Conservation (phyloP, 2,797 vertebrate species). For the Malacoraja senta region DNA sequence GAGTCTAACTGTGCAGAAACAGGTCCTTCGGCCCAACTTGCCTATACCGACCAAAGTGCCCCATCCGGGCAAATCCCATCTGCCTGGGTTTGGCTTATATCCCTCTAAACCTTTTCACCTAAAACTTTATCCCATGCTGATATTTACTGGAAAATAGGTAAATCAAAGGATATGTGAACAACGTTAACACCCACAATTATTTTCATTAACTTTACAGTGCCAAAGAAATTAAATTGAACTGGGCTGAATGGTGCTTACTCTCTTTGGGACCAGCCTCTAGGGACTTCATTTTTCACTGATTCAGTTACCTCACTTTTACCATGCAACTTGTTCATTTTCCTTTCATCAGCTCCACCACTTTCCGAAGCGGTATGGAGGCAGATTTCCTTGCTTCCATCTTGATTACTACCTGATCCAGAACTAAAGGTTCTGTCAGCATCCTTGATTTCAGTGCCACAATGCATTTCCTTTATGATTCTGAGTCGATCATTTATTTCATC, state of each 20-base stretch:
- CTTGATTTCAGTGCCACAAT: not conserved
- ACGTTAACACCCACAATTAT: not conserved
- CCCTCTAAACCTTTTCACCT: too few species aligned
- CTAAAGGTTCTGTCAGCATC: too few species aligned
- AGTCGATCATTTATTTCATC: not conserved
- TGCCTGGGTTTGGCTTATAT: too few species aligned
- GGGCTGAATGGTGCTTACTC: not conserved
- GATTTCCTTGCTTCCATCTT: conserved; percentile 6
- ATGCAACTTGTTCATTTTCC: not conserved
- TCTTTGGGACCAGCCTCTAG: conserved; percentile 14
- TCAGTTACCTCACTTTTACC: not conserved
- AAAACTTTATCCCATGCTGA: not conserved
- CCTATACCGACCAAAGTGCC: too few species aligned
- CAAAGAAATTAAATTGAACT: conserved; percentile 5
- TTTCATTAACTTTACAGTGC: not conserved
- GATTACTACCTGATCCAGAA: not conserved
- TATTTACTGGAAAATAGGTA: not conserved
- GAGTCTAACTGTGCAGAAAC: too few species aligned
- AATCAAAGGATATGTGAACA: not conserved
- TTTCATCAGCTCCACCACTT: not conserved
- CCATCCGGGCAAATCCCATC: too few species aligned
- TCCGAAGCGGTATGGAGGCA: not conserved
- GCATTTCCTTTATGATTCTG: not conserved
- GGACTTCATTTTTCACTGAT: not conserved
- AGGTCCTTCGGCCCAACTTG: too few species aligned